Evolutionary conservation across 1,140 invertebrate species (phyloP), one percentile per base, ranked within the genome.

Genomic region (Hermetia illucens): DNA sequence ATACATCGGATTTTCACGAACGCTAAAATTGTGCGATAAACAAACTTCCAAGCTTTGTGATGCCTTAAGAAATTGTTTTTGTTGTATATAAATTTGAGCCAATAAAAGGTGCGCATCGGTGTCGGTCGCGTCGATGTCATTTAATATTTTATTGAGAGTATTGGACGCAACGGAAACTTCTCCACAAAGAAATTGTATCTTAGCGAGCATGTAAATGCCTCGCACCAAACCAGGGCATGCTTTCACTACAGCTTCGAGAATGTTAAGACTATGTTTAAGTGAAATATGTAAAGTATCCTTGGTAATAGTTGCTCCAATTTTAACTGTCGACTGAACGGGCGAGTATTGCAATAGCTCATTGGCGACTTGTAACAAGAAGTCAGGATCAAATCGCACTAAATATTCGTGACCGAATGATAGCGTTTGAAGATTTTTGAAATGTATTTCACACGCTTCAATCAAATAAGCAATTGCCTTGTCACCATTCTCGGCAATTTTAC

Each of bases 21-120:
- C 78, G 63, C 87, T 77, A 53, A 97, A 94, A 62, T 94, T 88
- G 52, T 83, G 82, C 51, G 87, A 92, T 1, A 95, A 62, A 39
- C 82, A 89, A 39, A 82, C 71, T 66, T 96, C 90, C 19, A 97
- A 62, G 38, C 75, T 80, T 54, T 93, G 82, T 13, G 78, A 71
- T 1, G 90, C 91, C 48, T 79, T 71, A 21, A 79, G 71, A 50
- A 75, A 84, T 44, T 82, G 74, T 25, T 77, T 72, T 58, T 86
- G 77, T 30, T 72, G 67, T 2, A 79, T 61, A 38, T 84, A 72
- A 34, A 92, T 83, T 62, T 93, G 85, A 15, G 92, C 87, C 68
- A 92, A 73, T 4, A 95, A 62, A 4, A 97, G 66, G 62, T 93
- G 79, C 17, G 79, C 84, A 45, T 89, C 78, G 2, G 81, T 78